A percentile compares a stretch with the other conserved stretches of the same genome.
phyloP scores from a whole-genome alignment of 2,113 vertebrate genomes.

The Piprites chloris region DNA sequence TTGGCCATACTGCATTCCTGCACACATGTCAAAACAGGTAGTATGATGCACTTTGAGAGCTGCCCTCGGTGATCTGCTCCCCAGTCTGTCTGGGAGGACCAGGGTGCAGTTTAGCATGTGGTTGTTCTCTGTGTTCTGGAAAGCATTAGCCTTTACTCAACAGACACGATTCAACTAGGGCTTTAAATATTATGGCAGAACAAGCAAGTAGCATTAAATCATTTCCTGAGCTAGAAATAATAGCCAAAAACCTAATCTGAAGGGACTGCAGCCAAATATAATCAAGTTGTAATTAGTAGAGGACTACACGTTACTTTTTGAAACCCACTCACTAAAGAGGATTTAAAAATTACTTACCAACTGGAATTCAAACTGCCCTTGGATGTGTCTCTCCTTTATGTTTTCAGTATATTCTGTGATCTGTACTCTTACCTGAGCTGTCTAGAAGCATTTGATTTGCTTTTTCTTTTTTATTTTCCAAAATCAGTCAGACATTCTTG shows the following conservation, averaged over 20 bases:
- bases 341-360: background rate
- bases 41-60: background rate
- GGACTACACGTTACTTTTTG: background rate
- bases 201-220: background rate
- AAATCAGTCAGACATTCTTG: background rate
- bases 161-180: background rate
- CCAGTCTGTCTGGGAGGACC: background rate
- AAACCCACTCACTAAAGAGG: background rate
- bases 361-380: background rate
- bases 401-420: background rate
- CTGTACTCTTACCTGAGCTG: background rate
- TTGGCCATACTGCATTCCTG: background rate
- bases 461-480: background rate
- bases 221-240: slow-evolving; percentile 4
- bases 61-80: background rate
- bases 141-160: background rate
- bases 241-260: background rate
- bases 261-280: background rate
- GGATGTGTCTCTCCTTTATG: fast-evolving
- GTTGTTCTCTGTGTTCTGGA: background rate
- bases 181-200: background rate
- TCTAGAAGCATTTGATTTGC: background rate
- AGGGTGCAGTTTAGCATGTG: background rate
- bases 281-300: slow-evolving; percentile 7
- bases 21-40: fast-evolving